These are phyloP conservation scores for Perodicticus potto DNA, from an alignment of 2,797 vertebrate genomes.

Conservation along the genomic window DNA sequence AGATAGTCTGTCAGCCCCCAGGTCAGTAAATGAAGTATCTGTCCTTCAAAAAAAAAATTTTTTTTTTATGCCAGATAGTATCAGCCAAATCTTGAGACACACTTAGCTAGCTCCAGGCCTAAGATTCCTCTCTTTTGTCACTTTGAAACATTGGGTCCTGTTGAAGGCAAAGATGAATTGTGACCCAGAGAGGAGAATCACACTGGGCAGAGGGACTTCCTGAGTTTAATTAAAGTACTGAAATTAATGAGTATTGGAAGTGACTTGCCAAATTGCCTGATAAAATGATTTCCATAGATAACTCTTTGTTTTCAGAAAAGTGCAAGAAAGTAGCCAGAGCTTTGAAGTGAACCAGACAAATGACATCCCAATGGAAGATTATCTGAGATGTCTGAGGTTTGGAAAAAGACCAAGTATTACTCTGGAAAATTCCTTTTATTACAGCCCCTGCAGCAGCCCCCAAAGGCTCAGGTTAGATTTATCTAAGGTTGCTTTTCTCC, in stretches of 20 bases:
- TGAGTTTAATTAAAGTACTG: constrained; percentile 77
- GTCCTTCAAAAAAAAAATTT: background rate
- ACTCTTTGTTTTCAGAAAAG: constrained; percentile 76
- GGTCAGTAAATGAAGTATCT: constrained; percentile 7
- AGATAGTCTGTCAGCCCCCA: background rate
- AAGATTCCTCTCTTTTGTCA: background rate
- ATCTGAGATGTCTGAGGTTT: constrained; percentile 66
- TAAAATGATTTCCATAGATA: constrained; percentile 76
- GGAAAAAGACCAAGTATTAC: constrained; percentile 61
- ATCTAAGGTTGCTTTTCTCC: constrained; percentile 5
- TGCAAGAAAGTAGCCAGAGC: constrained; percentile 72
- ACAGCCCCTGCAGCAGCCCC: constrained; percentile 6
- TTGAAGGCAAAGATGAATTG: constrained; percentile 67
- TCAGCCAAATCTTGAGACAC: constrained; percentile 26
- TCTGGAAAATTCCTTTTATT: constrained; percentile 63
- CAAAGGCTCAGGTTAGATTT: background rate
- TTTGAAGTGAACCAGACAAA: constrained; percentile 79
- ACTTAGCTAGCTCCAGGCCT: background rate
- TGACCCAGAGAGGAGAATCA: constrained; percentile 51
- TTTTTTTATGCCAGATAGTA: background rate
- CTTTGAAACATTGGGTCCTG: constrained; percentile 35
- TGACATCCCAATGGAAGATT: constrained; percentile 72
- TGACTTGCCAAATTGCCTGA: constrained; percentile 75
- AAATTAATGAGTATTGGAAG: constrained; percentile 76
- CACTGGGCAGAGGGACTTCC: constrained; percentile 60